Evolutionary conservation across 2,797 vertebrate species (phyloP).

Genomic region (Pseudocheirus occidentalis): DNA sequence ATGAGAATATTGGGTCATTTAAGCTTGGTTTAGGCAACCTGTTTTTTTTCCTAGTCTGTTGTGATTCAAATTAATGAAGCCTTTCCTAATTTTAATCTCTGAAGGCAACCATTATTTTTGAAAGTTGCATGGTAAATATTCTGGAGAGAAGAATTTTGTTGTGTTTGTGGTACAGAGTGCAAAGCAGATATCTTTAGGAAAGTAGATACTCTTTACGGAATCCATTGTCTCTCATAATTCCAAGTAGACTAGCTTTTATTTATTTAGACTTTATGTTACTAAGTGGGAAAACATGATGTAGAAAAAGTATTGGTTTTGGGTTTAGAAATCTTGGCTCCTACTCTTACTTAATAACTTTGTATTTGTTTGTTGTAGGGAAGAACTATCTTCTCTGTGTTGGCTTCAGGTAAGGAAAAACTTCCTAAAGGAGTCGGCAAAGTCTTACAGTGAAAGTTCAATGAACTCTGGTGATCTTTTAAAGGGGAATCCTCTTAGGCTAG

Average conservation of each 20-base stretch:
- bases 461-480: background rate
- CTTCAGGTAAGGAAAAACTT: background rate
- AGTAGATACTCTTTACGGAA: conserved; percentile 52
- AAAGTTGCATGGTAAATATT: background rate
- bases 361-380: background rate
- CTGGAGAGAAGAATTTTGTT: background rate
- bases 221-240: conserved; percentile 49
- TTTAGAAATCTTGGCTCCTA: background rate
- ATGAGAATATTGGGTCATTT: conserved; percentile 23
- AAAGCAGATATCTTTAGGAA: background rate
- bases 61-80: conserved; percentile 52
- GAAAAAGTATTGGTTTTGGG: background rate
- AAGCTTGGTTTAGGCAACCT: conserved; percentile 31
- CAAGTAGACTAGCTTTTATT: conserved; percentile 21
- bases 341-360: background rate
- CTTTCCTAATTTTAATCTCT: conserved; percentile 17
- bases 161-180: background rate
- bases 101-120: background rate
- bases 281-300: background rate
- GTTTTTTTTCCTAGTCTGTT: conserved; percentile 20
- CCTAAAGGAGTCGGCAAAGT: background rate
- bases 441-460: background rate
- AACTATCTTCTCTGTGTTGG: background rate
- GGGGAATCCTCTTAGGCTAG: background rate
- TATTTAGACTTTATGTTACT: background rate